Conservation (phyloP, 2,113 vertebrate species). For the Podarcis raffonei region DNA sequence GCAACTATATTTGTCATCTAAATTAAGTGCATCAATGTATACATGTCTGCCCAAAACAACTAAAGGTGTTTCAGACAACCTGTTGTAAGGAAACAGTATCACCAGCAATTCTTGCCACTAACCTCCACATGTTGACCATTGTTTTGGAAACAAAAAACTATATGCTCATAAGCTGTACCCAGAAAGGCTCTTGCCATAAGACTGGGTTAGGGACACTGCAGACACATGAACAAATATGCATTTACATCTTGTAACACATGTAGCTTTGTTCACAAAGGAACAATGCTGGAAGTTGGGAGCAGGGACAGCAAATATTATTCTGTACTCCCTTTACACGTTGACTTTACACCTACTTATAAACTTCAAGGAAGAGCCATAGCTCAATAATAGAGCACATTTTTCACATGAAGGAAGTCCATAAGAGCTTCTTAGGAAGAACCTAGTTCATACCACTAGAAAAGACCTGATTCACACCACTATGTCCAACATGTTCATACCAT, state of each 20-base stretch:
- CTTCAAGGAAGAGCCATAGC: background rate
- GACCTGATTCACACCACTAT: too few species aligned
- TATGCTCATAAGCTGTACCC: background rate
- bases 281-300: background rate
- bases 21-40: background rate
- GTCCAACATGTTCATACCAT: too few species aligned
- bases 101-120: too few species aligned
- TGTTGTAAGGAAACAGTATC: background rate
- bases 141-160: background rate
- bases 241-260: background rate
- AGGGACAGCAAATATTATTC: background rate
- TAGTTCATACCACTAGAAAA: too few species aligned
- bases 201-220: background rate
- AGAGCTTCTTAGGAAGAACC: too few species aligned
- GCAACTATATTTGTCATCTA: background rate
- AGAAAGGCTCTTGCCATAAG: background rate
- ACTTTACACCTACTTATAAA: background rate
- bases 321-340: background rate
- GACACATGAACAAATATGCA: background rate
- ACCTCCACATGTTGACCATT: background rate
- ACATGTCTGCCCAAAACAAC: constrained; percentile 7
- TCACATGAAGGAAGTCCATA: too few species aligned
- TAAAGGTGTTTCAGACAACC: background rate
- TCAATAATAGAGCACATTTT: too few species aligned
- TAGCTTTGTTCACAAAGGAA: background rate